Evolutionary conservation across 2,888 invertebrate species (phyloP), one percentile per base, ranked within the genome.

Genomic region (Acleris emargana): DNA sequence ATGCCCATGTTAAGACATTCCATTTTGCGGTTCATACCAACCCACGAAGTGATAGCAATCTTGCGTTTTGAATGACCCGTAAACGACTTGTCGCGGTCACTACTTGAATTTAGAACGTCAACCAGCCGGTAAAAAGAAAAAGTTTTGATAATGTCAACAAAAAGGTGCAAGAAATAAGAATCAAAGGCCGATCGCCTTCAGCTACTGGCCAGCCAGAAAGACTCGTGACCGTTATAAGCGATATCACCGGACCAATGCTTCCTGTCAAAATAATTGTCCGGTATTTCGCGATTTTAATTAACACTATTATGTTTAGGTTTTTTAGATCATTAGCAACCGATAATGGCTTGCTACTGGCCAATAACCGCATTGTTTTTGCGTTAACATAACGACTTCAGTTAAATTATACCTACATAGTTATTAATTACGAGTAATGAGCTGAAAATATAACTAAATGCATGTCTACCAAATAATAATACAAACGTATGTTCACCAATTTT

Each of bases 171-270:
- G 43, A 32, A 45, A 22, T 43, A 38, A 38, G 38, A 38, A 17
- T 54, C 45, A 22, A 61, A 61, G 32, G 32, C 32, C 53, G 42
- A 18, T 57, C 51, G 50, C 38, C 58, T 49, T 47, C 43, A 58
- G 45, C 52, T 45, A 49, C 62, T 43, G 67, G 49, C 45, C 53
- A 47, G 63, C 51, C 50, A 58, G 47, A 63, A 53, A 17, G 25
- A 38, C 22, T 51, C 20, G 49, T 57, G 53, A 67, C 69, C 64
- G 69, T 69, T 67, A 69, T 64, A 45, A 42, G 32, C 62, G 62
- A 59, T 68, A 70, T 64, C 64, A 62, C 51, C 32, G 60, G 16
- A 43, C 52, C 57, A 58, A 47, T 47, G 63, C 64, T 68, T 71
- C 71, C 69, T 64, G 68, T 20, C 62, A 53, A 69, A 61, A 58